Conservation (phyloP, 64 coral and sea anemone species). For the Actinia equina region DNA sequence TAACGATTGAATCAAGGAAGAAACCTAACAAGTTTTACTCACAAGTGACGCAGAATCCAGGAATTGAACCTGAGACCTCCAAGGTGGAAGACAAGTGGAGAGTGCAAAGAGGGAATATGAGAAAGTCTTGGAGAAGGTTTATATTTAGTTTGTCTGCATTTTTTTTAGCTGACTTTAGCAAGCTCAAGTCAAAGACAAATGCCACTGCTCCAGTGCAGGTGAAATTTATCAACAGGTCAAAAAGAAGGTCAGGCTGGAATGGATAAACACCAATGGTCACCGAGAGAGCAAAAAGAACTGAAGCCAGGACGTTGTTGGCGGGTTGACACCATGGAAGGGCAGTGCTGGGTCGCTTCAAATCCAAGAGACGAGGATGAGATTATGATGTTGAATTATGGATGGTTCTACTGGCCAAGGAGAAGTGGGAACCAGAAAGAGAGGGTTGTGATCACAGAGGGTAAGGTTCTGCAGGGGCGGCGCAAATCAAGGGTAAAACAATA, state of each 20-base stretch:
- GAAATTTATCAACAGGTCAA: conserved; percentile 23
- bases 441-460: conserved; percentile 25
- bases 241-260: conserved; percentile 12
- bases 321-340: conserved; percentile 24
- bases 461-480: not conserved
- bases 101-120: not conserved
- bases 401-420: conserved; percentile 11
- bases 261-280: conserved; percentile 28
- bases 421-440: not conserved
- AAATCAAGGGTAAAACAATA: not conserved
- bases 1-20: no score
- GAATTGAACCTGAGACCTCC: no score
- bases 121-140: not conserved
- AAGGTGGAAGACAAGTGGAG: no score
- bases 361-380: conserved; percentile 21
- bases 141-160: not conserved
- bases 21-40: no score
- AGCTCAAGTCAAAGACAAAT: conserved; percentile 22
- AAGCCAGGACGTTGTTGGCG: conserved; percentile 15
- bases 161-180: conserved; percentile 14
- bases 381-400: conserved; percentile 25
- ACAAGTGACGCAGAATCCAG: no score
- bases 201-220: conserved; percentile 24
- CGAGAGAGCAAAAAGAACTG: conserved; percentile 11
- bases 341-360: conserved; percentile 15